Percentiles rank a stretch among this genome's conserved stretches.
phyloP scores from a whole-genome alignment of 2,113 vertebrate genomes.

The Gavialis gangeticus region DNA sequence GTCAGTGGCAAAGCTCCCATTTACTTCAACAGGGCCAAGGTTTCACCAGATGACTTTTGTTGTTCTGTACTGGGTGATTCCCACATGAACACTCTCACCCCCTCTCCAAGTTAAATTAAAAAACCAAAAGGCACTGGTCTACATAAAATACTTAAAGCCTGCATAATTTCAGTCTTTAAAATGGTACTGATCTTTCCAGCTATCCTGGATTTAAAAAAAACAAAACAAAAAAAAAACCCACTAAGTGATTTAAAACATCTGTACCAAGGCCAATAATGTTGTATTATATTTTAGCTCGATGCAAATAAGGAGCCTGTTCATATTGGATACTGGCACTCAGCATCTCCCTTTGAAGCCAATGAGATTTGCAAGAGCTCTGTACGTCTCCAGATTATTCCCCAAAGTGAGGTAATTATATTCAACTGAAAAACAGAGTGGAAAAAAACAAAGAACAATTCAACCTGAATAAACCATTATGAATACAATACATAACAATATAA shows the following conservation, averaged over 20 bases:
- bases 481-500: background rate
- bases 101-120: background rate
- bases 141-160: background rate
- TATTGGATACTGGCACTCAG: background rate
- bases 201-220: background rate
- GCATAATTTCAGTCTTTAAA: background rate
- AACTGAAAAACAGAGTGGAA: background rate
- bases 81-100: background rate
- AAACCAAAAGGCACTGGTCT: slow-evolving; percentile 35
- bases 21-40: rapidly evolving
- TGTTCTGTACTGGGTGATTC: background rate
- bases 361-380: background rate
- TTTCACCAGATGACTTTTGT: background rate
- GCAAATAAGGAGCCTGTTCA: background rate
- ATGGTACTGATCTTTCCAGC: background rate
- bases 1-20: background rate
- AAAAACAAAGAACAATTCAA: background rate
- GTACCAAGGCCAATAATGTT: background rate
- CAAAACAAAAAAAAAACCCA: background rate
- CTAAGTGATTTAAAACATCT: background rate
- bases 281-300: background rate
- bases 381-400: background rate
- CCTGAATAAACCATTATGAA: background rate
- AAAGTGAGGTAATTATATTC: background rate
- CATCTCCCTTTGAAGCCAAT: background rate